Evolutionary conservation across 1,140 invertebrate genomes (phyloP), one percentile per base, ranked within the genome.

Genomic region (Drosophila saltans): DNA sequence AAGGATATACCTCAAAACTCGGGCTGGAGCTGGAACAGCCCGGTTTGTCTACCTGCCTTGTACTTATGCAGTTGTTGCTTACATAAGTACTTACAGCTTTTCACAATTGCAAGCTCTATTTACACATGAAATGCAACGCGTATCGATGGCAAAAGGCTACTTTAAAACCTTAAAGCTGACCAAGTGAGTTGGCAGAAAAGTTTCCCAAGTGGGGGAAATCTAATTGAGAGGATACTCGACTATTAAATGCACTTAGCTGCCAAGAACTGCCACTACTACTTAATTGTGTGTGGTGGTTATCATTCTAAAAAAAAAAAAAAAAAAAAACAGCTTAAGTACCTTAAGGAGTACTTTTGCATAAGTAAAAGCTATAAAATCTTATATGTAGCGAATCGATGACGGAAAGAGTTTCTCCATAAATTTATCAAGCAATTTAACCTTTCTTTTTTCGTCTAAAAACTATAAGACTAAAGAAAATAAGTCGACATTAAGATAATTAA

Each of bases 161-260:
- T 56, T 76, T 76, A 61, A 67, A 30, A 43, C 40, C 65, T 16
- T 28, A 45, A 63, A 30, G 21, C 33, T 39, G 57, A 59, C 33
- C 33, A 24, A 39, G 16, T 5, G 8, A 24, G 24, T 26, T 30
- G 55, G 11, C 11, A 33, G 21, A 8, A 33, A 39, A 39, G 16
- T 43, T 36, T 55, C 33, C 21, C 33, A 62, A 62, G 8, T 72
- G 28, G 33, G 1, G 33, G 30, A 40, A 30, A 57, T 63, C 69
- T 69, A 86, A 86, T 78, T 86, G 81, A 66, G 70, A 40, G 71
- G 21, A 24, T 66, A 72, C 59, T 81, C 81, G 82, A 78, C 73
- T 81, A 71, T 70, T 79, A 81, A 86, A 88, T 86, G 83, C 78
- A 77, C 74, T 77, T 64, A 66, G 16, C 74, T 26, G 8, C 9